These are phyloP conservation scores for Teleogryllus oceanicus DNA, from an alignment of 2,888 invertebrate genomes.

Conservation along the genomic window DNA sequence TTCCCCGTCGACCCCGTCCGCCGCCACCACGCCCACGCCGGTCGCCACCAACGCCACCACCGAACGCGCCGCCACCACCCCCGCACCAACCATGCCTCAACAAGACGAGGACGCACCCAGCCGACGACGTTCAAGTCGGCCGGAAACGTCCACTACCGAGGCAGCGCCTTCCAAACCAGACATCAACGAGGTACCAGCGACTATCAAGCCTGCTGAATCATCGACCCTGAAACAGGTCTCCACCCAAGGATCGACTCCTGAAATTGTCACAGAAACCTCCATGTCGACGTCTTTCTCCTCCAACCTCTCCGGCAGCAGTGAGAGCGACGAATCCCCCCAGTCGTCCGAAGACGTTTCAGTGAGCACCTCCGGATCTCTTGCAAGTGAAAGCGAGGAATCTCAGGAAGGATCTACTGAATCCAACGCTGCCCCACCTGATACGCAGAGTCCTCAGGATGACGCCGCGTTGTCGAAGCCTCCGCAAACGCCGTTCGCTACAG, in stretches of 20 bases:
- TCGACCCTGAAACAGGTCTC: slow-evolving; percentile 18
- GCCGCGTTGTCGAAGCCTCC: background rate
- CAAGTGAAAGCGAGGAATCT: background rate
- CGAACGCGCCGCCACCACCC: too few relatives aligned
- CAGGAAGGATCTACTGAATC: background rate
- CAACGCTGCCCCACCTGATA: too few relatives aligned
- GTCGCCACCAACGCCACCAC: background rate
- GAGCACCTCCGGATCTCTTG: background rate
- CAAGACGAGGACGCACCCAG: background rate
- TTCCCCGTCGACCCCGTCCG: background rate
- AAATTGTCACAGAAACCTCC: slow-evolving; percentile 26
- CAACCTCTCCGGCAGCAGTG: background rate
- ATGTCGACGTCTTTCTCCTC: slow-evolving; percentile 25
- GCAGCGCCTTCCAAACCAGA: background rate
- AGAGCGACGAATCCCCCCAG: background rate
- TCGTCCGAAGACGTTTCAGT: background rate
- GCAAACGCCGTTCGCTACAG: background rate
- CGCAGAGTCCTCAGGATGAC: background rate
- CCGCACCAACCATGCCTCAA: too few relatives aligned
- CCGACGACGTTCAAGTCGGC: background rate
- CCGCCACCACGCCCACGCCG: background rate
- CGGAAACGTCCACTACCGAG: background rate
- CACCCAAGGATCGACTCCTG: background rate
- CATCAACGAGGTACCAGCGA: background rate
- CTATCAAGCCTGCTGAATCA: background rate